Evolutionary conservation across 2,113 vertebrate genomes (phyloP).

Genomic region (Caracal caracal): DNA sequence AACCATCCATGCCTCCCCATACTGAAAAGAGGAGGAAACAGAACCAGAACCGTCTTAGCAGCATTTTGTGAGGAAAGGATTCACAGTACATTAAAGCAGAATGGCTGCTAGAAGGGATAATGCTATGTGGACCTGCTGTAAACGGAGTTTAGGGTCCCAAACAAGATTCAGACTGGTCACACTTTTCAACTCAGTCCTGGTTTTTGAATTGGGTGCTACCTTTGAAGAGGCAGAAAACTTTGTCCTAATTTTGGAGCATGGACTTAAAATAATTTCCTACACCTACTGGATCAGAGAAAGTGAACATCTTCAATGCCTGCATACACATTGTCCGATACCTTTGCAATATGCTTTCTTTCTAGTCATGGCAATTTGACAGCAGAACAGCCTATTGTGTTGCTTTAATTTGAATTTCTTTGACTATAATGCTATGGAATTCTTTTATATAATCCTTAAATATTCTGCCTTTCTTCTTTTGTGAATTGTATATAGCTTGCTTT

Average conservation of each 20-base stretch:
- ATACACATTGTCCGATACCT: neutral
- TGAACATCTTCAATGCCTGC: neutral
- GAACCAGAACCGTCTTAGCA: neutral
- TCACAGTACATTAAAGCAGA: rapidly evolving
- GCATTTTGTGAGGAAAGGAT: neutral
- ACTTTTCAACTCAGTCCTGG: neutral
- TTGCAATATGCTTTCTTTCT: neutral
- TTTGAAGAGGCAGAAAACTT: neutral
- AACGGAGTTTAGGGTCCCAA: neutral
- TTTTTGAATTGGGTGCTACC: neutral
- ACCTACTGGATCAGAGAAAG: neutral
- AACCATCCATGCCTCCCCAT: neutral
- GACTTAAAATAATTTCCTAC: slow-evolving; percentile 10
- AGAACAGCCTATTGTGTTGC: neutral
- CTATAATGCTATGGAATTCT: neutral
- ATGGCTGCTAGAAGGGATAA: neutral
- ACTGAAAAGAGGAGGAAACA: neutral
- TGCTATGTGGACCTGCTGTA: neutral
- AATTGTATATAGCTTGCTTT: neutral
- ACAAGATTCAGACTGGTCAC: neutral
- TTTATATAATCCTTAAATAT: neutral
- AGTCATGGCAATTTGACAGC: neutral
- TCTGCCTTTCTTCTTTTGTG: neutral
- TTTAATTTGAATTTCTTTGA: slow-evolving; percentile 27
- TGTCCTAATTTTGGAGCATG: neutral